Evolutionary conservation across 2,113 vertebrate genomes (phyloP).

Genomic region (Acinonyx jubatus): DNA sequence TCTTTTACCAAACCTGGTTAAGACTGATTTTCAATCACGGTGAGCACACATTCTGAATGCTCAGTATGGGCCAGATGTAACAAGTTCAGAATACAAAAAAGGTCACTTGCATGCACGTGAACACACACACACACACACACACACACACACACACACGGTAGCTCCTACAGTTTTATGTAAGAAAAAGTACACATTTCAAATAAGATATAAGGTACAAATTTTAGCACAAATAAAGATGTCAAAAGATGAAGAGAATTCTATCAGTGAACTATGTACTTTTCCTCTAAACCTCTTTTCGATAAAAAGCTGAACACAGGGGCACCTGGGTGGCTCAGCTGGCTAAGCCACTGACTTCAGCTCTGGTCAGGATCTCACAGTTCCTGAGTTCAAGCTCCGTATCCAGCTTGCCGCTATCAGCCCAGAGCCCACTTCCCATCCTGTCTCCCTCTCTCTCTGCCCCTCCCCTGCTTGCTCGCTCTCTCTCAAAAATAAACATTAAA

Average conservation of each 20-base stretch:
- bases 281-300: not conserved
- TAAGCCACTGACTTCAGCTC: too few relatives aligned
- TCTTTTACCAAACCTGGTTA: not conserved
- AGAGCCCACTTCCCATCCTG: too few relatives aligned
- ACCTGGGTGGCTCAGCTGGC: too few relatives aligned
- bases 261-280: not conserved
- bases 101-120: not conserved
- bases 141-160: not conserved
- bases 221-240: not conserved
- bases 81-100: constrained; percentile 19
- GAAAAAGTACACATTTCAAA: not conserved
- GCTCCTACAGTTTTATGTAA: constrained; percentile 26
- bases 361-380: too few relatives aligned
- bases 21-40: not conserved
- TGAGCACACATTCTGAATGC: not conserved
- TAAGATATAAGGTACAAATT: not conserved
- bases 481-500: too few relatives aligned
- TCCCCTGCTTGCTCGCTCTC: too few relatives aligned
- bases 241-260: constrained; percentile 26
- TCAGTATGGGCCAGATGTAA: constrained; percentile 36
- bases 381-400: too few relatives aligned
- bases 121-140: not conserved
- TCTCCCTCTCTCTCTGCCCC: too few relatives aligned
- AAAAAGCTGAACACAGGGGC: not conserved
- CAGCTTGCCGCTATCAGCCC: too few relatives aligned